phyloP scores from a whole-genome alignment of 1,140 invertebrate genomes.

The Telenomus remus region DNA sequence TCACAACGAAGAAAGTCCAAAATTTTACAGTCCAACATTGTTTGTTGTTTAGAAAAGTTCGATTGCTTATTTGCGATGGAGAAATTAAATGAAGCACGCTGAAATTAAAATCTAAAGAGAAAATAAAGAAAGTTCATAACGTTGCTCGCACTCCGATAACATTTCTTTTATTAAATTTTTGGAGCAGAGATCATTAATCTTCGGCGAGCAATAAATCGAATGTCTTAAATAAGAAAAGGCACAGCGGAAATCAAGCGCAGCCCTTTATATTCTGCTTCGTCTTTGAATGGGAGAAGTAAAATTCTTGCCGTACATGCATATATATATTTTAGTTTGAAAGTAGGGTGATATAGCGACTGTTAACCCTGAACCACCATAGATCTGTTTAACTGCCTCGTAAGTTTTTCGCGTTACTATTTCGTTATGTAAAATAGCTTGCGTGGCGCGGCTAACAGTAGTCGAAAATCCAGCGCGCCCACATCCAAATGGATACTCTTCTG shows the following conservation, averaged over 20 bases:
- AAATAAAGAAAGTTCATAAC: background rate
- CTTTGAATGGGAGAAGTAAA: constrained; percentile 32
- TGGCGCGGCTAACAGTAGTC: constrained; percentile 35
- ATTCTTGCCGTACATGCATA: constrained; percentile 28
- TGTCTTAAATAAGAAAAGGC: constrained; percentile 39
- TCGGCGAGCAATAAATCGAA: constrained; percentile 31
- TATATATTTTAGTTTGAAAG: constrained; percentile 31
- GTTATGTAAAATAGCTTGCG: constrained; percentile 57
- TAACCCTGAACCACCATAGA: constrained; percentile 61
- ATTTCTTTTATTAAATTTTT: constrained; percentile 13
- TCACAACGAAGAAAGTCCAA: no score
- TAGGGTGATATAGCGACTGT: constrained; percentile 57
- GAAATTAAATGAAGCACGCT: background rate
- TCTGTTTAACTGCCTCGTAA: constrained; percentile 63
- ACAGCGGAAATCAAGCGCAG: constrained; percentile 33
- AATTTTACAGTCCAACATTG: no score
- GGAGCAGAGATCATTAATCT: constrained; percentile 37
- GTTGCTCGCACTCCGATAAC: background rate
- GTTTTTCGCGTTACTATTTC: constrained; percentile 57
- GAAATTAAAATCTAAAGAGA: background rate
- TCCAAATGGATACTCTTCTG: constrained; percentile 2
- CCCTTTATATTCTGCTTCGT: constrained; percentile 41
- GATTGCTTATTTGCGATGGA: no score
- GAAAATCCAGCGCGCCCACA: constrained; percentile 31
- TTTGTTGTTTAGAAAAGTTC: no score